A percentile compares a stretch with the other conserved stretches of the same genome.
phyloP scores from a whole-genome alignment of 2,113 vertebrate genomes.

The Numida meleagris region DNA sequence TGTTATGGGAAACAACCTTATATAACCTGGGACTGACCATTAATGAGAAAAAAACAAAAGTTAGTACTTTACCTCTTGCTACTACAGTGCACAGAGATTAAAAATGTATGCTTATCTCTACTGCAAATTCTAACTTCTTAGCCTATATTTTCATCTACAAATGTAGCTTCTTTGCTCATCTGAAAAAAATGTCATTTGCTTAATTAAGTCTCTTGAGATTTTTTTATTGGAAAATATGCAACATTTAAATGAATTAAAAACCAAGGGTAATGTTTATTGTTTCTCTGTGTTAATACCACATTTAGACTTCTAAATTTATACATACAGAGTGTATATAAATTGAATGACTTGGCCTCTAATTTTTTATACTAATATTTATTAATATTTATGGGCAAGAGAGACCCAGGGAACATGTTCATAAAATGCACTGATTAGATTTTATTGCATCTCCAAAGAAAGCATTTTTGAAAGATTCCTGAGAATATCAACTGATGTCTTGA shows the following conservation, averaged over 20 bases:
- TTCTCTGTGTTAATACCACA: constrained; percentile 16
- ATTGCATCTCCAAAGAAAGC: background rate
- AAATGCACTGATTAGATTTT: constrained; percentile 20
- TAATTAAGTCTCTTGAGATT: constrained; percentile 60
- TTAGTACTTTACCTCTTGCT: background rate
- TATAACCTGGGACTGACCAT: background rate
- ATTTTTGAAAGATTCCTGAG: background rate
- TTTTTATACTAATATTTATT: background rate
- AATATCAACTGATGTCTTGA: background rate
- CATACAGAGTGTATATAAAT: background rate
- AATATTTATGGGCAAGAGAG: constrained; percentile 38
- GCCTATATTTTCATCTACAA: background rate
- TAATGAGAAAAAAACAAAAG: background rate
- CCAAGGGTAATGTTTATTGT: constrained; percentile 9
- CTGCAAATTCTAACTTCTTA: background rate
- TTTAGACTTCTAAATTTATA: constrained; percentile 48
- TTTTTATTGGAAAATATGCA: constrained; percentile 36
- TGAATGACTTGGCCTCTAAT: constrained; percentile 11
- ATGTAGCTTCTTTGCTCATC: constrained; percentile 25
- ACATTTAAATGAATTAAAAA: constrained; percentile 54
- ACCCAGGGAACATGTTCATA: background rate
- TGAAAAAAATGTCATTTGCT: constrained; percentile 25
- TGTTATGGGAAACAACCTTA: background rate
- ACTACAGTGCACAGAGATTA: background rate
- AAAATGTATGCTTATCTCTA: background rate